Evolutionary conservation across 2,797 vertebrate genomes (phyloP).

Genomic region (Gymnodraco acuticeps): DNA sequence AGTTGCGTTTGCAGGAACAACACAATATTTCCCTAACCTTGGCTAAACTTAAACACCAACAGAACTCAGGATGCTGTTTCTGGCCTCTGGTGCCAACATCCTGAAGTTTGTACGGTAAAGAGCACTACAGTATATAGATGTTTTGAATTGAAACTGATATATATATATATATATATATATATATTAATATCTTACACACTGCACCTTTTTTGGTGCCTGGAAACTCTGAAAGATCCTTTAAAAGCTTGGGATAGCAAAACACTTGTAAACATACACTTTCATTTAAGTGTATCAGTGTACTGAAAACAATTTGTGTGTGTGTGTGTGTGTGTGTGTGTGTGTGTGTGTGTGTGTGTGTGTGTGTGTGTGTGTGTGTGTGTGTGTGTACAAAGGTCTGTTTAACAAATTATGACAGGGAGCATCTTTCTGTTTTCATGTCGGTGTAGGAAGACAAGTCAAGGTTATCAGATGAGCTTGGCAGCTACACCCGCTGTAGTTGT

Average conservation of each 20-base stretch:
- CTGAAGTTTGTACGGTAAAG: too few relatives aligned
- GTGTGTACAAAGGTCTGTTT: constrained; percentile 15
- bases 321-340: not conserved
- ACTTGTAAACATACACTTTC: not conserved
- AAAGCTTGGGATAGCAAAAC: constrained; percentile 9
- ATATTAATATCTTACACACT: too few relatives aligned
- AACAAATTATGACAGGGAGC: constrained; percentile 34
- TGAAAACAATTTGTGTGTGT: too few relatives aligned
- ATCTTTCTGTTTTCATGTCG: constrained; percentile 37
- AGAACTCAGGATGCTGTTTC: too few relatives aligned
- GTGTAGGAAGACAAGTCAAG: constrained; percentile 40
- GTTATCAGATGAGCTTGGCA: constrained; percentile 35
- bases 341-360: not conserved
- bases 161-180: too few relatives aligned
- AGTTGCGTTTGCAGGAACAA: not conserved
- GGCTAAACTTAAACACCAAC: too few relatives aligned
- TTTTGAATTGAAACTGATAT: too few relatives aligned
- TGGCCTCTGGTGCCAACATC: too few relatives aligned
- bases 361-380: constrained; percentile 16
- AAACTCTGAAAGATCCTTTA: not conserved
- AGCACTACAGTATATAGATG: too few relatives aligned
- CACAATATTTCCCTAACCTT: too few relatives aligned
- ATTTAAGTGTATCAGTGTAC: too few relatives aligned
- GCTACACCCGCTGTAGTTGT: constrained; percentile 19
- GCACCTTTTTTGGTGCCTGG: not conserved